phyloP scores from a whole-genome alignment of 2,113 vertebrate genomes.

The Aplodontia rufa region DNA sequence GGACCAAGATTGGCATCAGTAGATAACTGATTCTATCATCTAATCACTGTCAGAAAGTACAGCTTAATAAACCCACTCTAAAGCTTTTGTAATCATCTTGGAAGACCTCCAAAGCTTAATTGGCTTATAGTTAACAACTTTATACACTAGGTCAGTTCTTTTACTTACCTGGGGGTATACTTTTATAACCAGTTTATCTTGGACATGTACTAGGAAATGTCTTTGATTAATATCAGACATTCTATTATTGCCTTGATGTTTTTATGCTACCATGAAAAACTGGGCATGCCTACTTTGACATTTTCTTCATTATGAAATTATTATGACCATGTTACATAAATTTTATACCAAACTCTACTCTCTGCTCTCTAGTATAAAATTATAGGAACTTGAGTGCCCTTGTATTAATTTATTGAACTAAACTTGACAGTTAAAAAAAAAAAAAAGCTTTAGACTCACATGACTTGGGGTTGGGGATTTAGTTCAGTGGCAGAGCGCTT shows the following conservation, averaged over 20 bases:
- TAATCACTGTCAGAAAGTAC: constrained; percentile 48
- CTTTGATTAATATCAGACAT: constrained; percentile 16
- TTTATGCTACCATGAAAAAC: constrained; percentile 1
- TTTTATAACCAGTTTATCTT: constrained; percentile 54
- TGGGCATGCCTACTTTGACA: neutral
- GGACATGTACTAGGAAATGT: neutral
- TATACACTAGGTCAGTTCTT: constrained; percentile 52
- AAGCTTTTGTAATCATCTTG: constrained; percentile 57
- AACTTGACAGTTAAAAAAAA: neutral
- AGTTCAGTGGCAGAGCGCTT: too few relatives aligned
- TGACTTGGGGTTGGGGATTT: too few relatives aligned
- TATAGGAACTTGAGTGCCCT: neutral
- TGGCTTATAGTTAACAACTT: constrained; percentile 53
- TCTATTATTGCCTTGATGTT: constrained; percentile 9
- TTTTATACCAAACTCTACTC: neutral
- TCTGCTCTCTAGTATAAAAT: neutral
- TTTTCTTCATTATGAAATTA: neutral
- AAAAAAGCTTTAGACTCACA: neutral
- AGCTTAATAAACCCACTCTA: constrained; percentile 42
- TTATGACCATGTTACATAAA: neutral
- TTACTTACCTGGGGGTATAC: constrained; percentile 38
- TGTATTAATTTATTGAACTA: neutral
- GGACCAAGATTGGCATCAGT: constrained; percentile 25
- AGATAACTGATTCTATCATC: constrained; percentile 37
- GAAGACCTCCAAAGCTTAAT: constrained; percentile 57